Percentiles rank a stretch among this genome's conserved stretches.
phyloP scores from a whole-genome alignment of 2,113 vertebrate genomes.

The Xyrauchen texanus region DNA sequence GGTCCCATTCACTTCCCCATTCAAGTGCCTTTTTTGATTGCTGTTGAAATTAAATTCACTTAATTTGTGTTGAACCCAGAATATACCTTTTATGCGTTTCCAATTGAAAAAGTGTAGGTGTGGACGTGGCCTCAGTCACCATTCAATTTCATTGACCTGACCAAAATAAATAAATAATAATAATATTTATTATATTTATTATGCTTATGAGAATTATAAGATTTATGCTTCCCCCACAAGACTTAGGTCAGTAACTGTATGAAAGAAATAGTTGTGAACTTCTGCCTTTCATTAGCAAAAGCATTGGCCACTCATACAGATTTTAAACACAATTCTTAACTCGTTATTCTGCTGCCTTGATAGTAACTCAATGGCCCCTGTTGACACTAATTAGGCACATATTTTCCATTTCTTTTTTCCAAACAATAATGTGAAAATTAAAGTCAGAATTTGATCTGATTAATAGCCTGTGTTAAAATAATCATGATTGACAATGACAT shows the following conservation, averaged over 20 bases:
- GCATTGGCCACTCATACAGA: neutral
- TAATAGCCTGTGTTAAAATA: constrained; percentile 1
- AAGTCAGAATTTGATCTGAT: neutral
- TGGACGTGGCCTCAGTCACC: too few species aligned
- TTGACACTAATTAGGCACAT: constrained; percentile 14
- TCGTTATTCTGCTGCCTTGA: neutral
- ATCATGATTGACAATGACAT: constrained; percentile 3
- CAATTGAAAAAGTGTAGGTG: too few species aligned
- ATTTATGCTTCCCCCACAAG: neutral
- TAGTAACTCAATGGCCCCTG: neutral
- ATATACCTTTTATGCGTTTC: too few species aligned
- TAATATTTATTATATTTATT: too few species aligned
- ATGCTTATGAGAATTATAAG: too few species aligned
- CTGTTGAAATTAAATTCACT: too few species aligned
- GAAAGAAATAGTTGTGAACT: neutral
- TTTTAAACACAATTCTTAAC: neutral
- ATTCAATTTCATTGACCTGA: too few species aligned
- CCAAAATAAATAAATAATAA: too few species aligned
- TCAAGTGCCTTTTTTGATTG: too few species aligned
- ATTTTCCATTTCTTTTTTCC: neutral
- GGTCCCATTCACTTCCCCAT: too few species aligned
- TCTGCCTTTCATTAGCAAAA: neutral
- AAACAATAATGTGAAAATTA: neutral
- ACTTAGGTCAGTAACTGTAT: neutral
- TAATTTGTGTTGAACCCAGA: too few species aligned